These are phyloP conservation scores for Oceanodroma tethys DNA, from an alignment of 2,113 vertebrate genomes.

Conservation along the genomic window DNA sequence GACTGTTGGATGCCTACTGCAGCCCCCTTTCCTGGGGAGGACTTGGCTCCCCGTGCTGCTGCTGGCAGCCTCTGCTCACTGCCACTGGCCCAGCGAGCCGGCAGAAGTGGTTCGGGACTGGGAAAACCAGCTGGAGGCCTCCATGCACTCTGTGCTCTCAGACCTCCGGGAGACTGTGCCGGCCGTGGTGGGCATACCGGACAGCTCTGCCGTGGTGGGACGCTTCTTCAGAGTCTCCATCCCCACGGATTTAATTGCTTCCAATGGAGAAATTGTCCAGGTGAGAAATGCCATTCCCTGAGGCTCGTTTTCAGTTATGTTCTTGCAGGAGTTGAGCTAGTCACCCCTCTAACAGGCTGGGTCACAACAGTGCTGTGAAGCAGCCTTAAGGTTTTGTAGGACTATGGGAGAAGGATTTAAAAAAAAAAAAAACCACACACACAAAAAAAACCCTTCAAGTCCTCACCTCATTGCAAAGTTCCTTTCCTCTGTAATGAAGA, in stretches of 20 bases:
- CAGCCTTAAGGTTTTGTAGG: not conserved
- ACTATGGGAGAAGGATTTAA: not conserved
- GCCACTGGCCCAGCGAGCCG: conserved; percentile 73
- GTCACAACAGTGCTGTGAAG: not conserved
- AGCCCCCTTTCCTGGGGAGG: conserved; percentile 72
- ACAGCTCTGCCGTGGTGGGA: conserved; percentile 85
- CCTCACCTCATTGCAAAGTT: not conserved
- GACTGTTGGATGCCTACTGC: conserved; percentile 72
- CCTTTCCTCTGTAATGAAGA: not conserved
- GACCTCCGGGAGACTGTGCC: conserved; percentile 78
- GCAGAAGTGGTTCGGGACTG: conserved; percentile 78
- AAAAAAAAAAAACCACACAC: not conserved
- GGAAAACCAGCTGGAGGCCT: conserved; percentile 88
- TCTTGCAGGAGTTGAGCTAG: fast-evolving
- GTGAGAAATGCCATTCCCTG: conserved; percentile 69
- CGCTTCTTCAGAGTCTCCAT: conserved; percentile 86
- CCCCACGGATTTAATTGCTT: conserved; percentile 76
- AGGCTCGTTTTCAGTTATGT: not conserved
- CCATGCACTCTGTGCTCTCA: conserved; percentile 87
- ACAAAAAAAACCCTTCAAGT: not conserved
- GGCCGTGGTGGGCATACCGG: conserved; percentile 80
- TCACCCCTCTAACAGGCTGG: not conserved
- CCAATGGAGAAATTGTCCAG: conserved; percentile 78
- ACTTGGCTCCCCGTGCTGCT: conserved; percentile 79
- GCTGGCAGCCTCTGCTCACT: conserved; percentile 68